These are phyloP conservation scores for Magallana angulata DNA, from an alignment of 1,140 invertebrate genomes.

Conservation along the genomic window DNA sequence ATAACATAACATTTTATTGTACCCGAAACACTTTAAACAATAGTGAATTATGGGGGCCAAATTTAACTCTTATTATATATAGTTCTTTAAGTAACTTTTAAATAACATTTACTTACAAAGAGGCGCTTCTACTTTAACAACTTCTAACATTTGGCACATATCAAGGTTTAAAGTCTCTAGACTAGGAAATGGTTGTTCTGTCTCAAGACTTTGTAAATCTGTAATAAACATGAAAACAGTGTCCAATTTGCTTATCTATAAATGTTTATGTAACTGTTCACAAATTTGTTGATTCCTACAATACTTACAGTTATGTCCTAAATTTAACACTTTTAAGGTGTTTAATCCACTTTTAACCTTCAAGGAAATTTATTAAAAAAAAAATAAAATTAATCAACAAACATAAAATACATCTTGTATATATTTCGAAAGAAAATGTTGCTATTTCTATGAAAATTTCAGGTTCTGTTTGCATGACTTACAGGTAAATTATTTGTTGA, in stretches of 20 bases:
- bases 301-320: background rate
- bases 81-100: no score
- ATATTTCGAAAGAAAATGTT: no score
- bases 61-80: no score
- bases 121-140: conserved; percentile 5
- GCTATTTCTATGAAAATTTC: no score
- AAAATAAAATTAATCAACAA: no score
- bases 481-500: conserved; percentile 2
- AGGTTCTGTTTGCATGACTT: background rate
- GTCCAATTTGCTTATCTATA: background rate
- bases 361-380: background rate
- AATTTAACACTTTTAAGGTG: background rate
- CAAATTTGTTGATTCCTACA: background rate
- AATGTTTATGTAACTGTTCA: background rate
- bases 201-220: background rate
- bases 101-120: background rate
- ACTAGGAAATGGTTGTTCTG: background rate
- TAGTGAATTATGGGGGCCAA: no score
- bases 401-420: no score
- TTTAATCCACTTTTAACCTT: conserved; percentile 5
- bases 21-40: no score
- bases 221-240: background rate
- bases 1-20: no score
- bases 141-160: conserved; percentile 14
- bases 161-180: conserved; percentile 15